A percentile compares a stretch with the other conserved stretches of the same genome.
These are phyloP conservation scores for Diadophis punctatus DNA, from an alignment of 2,113 vertebrate genomes.

Conservation along the genomic window DNA sequence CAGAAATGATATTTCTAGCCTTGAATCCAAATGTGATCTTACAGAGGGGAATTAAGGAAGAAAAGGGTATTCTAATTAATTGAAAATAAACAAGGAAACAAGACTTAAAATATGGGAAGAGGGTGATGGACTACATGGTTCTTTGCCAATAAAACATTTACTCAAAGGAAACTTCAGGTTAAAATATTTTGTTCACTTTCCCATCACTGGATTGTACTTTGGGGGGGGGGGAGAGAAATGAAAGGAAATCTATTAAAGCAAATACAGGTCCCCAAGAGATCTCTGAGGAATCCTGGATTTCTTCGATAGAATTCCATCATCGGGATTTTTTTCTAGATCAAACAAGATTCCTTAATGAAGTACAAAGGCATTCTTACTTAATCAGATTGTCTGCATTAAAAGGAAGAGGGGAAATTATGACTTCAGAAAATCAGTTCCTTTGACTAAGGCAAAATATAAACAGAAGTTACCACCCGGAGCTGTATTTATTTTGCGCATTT, in stretches of 20 bases:
- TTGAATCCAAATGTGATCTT: background rate
- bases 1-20: background rate
- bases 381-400: background rate
- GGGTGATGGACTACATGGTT: background rate
- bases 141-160: background rate
- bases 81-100: background rate
- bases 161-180: background rate
- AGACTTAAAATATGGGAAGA: background rate
- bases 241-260: too few relatives aligned
- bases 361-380: background rate
- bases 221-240: background rate
- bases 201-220: background rate
- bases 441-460: background rate
- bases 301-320: background rate
- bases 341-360: background rate
- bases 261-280: background rate
- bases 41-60: background rate
- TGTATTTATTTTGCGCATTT: background rate
- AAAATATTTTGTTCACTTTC: background rate
- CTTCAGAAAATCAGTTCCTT: background rate
- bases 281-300: background rate
- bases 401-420: too few relatives aligned
- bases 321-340: background rate
- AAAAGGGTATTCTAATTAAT: background rate
- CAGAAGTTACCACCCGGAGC: background rate